phyloP scores from a whole-genome alignment of 2,797 vertebrate genomes.

The Poeciliopsis gracilis region DNA sequence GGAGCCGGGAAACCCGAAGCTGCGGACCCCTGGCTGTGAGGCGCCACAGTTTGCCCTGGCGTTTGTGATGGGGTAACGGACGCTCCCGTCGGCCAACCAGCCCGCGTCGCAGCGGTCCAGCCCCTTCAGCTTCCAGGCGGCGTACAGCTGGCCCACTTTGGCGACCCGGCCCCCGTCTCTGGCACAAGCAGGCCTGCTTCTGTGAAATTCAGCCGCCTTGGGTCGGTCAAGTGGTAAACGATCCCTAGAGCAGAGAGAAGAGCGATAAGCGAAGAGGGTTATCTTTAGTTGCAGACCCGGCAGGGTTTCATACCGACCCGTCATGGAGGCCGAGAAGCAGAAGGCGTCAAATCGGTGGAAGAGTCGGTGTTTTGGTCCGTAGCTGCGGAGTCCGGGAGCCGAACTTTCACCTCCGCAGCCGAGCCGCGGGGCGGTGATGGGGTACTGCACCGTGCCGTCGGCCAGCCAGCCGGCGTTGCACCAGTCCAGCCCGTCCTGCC shows the following conservation, averaged over 20 bases:
- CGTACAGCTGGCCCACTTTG: constrained; percentile 90
- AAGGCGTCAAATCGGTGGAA: constrained; percentile 88
- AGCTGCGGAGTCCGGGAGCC: constrained; percentile 88
- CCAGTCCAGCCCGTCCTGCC: constrained; percentile 93
- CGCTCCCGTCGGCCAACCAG: constrained; percentile 90
- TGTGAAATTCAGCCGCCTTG: constrained; percentile 79
- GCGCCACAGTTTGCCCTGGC: constrained; percentile 86
- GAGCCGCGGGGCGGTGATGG: constrained; percentile 84
- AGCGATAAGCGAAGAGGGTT: neutral
- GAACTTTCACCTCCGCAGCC: constrained; percentile 84
- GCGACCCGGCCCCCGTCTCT: constrained; percentile 80
- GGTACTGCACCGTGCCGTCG: constrained; percentile 91
- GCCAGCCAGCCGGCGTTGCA: constrained; percentile 94
- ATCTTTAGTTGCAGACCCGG: neutral
- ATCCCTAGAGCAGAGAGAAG: constrained; percentile 72
- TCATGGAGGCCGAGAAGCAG: constrained; percentile 87
- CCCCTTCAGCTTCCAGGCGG: constrained; percentile 87
- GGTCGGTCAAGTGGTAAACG: constrained; percentile 86
- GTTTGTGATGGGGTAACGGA: constrained; percentile 87
- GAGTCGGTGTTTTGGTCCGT: constrained; percentile 82
- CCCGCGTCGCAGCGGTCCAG: constrained; percentile 89
- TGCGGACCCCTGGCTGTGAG: constrained; percentile 85
- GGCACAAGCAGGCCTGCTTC: constrained; percentile 85
- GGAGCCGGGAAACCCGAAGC: constrained; percentile 87
- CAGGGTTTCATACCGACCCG: constrained; percentile 75